Evolutionary conservation across 2,113 vertebrate genomes (phyloP).

Genomic region (Daubentonia madagascariensis): DNA sequence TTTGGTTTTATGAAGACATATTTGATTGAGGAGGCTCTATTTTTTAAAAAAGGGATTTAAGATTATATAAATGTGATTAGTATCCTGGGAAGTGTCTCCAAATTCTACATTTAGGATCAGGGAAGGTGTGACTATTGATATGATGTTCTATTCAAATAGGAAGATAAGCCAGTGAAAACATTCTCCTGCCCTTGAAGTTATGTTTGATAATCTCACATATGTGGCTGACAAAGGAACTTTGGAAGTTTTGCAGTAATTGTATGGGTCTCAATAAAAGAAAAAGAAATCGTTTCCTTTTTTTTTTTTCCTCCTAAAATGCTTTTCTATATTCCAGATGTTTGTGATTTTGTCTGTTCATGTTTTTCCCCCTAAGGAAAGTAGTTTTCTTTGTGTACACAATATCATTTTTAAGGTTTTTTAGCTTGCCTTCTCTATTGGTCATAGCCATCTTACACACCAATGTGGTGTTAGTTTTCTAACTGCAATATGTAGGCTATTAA

Average conservation of each 20-base stretch:
- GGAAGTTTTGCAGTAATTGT: background rate
- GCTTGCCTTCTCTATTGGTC: background rate
- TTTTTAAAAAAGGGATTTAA: background rate
- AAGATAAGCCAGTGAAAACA: background rate
- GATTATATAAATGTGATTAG: background rate
- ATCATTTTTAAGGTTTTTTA: background rate
- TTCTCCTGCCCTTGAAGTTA: background rate
- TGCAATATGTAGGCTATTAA: slow-evolving; percentile 23
- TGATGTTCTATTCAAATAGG: background rate
- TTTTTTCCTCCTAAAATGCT: background rate
- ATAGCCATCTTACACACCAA: background rate
- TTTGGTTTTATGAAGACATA: background rate
- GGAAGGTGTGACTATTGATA: background rate
- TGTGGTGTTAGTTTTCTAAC: background rate
- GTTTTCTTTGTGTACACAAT: background rate
- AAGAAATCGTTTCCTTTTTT: background rate
- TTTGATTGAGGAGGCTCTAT: background rate
- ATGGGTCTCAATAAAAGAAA: background rate
- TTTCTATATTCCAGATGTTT: background rate
- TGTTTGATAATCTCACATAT: background rate
- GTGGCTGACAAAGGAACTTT: background rate
- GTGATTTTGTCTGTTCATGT: background rate
- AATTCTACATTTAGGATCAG: background rate
- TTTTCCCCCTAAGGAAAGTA: background rate
- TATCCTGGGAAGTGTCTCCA: background rate